Evolutionary conservation across 2,888 invertebrate genomes (phyloP).

Genomic region (Piscicola geometra): DNA sequence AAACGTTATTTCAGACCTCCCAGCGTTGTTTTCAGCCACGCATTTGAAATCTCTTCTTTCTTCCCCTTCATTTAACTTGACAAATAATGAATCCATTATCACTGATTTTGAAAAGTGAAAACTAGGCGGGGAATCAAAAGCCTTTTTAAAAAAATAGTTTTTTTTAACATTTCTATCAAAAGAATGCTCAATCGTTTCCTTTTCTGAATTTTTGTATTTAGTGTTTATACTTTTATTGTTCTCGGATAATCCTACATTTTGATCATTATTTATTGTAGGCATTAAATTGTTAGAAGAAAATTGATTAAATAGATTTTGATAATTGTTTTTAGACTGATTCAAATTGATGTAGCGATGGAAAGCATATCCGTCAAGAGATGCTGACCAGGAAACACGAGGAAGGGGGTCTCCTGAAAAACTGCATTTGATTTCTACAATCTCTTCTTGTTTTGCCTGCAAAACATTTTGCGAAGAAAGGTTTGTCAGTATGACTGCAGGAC

Average conservation of each 20-base stretch:
- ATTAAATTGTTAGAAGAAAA: neutral
- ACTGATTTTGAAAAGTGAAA: constrained; percentile 4
- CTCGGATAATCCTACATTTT: too few relatives aligned
- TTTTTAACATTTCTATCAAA: too few relatives aligned
- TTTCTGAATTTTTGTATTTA: neutral
- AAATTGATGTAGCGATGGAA: neutral
- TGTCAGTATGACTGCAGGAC: constrained; percentile 40
- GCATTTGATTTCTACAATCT: constrained; percentile 41
- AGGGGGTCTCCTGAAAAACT: constrained; percentile 40
- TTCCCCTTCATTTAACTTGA: constrained; percentile 4
- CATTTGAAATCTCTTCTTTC: constrained; percentile 42
- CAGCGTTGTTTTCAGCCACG: constrained; percentile 41
- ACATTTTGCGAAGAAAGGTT: constrained; percentile 36
- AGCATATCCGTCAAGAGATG: neutral
- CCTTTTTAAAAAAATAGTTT: neutral
- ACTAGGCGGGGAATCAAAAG: neutral
- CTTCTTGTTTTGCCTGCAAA: constrained; percentile 34
- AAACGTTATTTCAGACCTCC: constrained; percentile 41
- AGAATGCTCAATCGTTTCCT: neutral
- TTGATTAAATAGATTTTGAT: neutral
- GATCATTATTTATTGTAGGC: neutral
- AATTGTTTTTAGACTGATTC: neutral
- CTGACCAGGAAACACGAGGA: constrained; percentile 41
- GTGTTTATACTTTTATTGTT: too few relatives aligned
- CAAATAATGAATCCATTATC: neutral